These are phyloP conservation scores for Gopherus flavomarginatus DNA, from an alignment of 2,113 vertebrate genomes.

Conservation along the genomic window DNA sequence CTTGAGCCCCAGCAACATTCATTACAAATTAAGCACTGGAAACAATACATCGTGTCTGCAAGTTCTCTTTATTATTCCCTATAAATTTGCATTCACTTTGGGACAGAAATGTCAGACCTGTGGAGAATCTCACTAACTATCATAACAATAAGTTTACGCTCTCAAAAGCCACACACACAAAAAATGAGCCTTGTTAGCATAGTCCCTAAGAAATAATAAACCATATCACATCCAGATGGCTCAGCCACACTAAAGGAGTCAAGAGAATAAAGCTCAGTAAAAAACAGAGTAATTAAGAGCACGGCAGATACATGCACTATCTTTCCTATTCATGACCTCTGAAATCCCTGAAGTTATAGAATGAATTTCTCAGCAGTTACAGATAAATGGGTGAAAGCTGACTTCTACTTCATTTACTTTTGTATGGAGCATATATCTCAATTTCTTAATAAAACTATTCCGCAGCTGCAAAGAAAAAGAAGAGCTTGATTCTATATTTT, in stretches of 20 bases:
- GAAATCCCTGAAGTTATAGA: conserved; percentile 15
- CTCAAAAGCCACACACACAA: neutral
- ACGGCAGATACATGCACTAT: neutral
- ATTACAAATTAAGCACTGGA: neutral
- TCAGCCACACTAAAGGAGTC: conserved; percentile 37
- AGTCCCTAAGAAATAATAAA: conserved; percentile 63
- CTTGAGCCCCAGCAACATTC: too few species aligned
- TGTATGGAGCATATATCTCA: neutral
- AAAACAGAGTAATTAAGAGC: conserved; percentile 46
- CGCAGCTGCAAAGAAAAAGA: neutral
- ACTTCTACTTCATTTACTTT: neutral
- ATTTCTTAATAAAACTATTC: neutral
- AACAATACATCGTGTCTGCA: neutral
- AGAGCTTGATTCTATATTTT: neutral
- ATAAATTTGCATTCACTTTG: neutral
- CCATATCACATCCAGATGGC: conserved; percentile 41
- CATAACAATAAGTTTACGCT: conserved; percentile 9
- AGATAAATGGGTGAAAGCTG: neutral
- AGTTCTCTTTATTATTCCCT: neutral
- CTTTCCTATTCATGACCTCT: conserved; percentile 34
- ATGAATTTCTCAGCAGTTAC: conserved; percentile 21
- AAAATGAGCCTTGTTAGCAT: neutral
- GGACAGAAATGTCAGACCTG: neutral
- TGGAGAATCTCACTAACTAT: neutral
- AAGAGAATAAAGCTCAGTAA: conserved; percentile 47